Conservation (phyloP, 2,113 vertebrate species). For the Phalacrocorax aristotelis region DNA sequence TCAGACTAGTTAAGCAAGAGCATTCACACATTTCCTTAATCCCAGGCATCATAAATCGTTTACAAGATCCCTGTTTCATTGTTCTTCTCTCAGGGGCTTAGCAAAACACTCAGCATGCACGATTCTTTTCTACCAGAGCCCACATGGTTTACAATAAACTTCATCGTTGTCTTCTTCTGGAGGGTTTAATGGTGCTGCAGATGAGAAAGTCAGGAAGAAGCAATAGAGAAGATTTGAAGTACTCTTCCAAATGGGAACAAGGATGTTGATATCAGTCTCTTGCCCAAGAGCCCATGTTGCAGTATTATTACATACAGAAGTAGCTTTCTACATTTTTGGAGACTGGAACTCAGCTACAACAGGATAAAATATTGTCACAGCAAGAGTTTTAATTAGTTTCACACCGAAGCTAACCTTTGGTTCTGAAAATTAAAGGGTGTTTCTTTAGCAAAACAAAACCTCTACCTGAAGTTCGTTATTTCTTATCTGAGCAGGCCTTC, state of each 20-base stretch:
- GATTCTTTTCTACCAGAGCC: background rate
- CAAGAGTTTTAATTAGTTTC: background rate
- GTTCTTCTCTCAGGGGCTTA: constrained; percentile 67
- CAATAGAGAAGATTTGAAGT: background rate
- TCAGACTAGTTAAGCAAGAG: constrained; percentile 51
- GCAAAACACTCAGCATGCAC: background rate
- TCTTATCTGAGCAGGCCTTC: background rate
- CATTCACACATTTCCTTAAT: constrained; percentile 74
- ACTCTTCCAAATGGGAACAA: background rate
- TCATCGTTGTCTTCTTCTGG: constrained; percentile 1
- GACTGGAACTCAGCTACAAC: background rate
- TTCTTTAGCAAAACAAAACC: background rate
- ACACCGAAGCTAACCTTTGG: background rate
- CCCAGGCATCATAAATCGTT: constrained; percentile 70
- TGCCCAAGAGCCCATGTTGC: background rate
- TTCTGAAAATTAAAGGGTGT: background rate
- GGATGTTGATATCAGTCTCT: background rate
- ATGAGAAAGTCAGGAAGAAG: background rate
- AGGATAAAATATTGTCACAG: background rate
- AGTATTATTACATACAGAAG: background rate
- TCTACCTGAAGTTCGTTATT: background rate
- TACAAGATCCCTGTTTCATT: constrained; percentile 64
- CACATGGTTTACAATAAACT: constrained; percentile 8
- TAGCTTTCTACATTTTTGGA: background rate
- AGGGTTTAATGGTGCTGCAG: background rate